Evolutionary conservation across 1,140 invertebrate species (phyloP), one percentile per base, ranked within the genome.

Genomic region (Atta colombica): DNA sequence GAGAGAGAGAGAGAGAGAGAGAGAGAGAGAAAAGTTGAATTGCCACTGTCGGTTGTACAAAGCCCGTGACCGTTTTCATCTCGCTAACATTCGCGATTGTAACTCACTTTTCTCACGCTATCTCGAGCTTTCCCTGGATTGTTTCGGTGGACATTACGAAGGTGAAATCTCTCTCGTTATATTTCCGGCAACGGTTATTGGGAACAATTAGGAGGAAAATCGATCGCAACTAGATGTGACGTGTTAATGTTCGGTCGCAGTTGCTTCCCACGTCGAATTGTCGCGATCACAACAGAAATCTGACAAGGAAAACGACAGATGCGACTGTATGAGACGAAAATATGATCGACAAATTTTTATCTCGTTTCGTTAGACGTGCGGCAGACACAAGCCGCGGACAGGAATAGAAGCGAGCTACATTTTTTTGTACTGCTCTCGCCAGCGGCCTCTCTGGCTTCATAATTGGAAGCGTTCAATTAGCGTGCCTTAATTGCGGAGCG

Each of bases 381-480:
- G n/a, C 51, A 88, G 80, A 78, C 65, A 66, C 61, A 18, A 63
- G 14, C 21, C 35, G 8, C 31, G 14, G 5, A 25, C 21, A 28
- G 5, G 35, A 69, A 60, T 45, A 82, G 82, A 77, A 65, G 74
- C 55, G 4, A 60, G 21, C 71, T 63, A 35, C 45, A 28, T 68
- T 68, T 84, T 51, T 65, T 25, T 21, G 16, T 35, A 45, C 31
- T 2, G 10, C 39, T 16, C 49, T 75, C 60, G n/a, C 31, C 69
- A n/a, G n/a, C 69, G 53, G 78, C 61, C 39, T 10, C 55, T 60
- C 58, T 39, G 55, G 84, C 63, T 77, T 92, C 90, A 93, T 93
- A 93, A 93, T 93, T 93, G 92, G 90, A 90, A 91, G 88, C 90
- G 91, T 93, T 93, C 92, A 93, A 93, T 93, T 93, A 93, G 89